Evolutionary conservation across 1,140 invertebrate species (phyloP).

Genomic region (Homarus americanus): DNA sequence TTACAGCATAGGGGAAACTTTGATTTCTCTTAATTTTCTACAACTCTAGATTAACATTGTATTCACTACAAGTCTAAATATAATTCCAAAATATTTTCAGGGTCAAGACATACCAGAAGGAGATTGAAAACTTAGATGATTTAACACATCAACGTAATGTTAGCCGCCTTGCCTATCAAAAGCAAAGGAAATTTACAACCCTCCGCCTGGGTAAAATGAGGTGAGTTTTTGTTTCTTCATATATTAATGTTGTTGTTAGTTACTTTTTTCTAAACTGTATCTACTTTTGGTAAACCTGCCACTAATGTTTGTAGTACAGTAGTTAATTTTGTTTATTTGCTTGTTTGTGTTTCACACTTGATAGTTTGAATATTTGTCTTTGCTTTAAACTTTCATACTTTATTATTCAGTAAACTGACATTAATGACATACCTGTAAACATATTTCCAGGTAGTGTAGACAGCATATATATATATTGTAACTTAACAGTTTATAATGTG

Average conservation of each 20-base stretch:
- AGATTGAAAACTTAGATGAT: background rate
- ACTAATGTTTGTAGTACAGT: too few species aligned
- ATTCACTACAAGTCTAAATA: too few species aligned
- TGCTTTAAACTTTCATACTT: too few species aligned
- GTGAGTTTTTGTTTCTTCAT: background rate
- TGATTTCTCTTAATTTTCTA: too few species aligned
- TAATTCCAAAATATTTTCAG: conserved; percentile 2
- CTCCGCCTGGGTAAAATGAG: background rate
- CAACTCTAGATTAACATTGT: too few species aligned
- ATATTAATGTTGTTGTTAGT: background rate
- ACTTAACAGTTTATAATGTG: background rate
- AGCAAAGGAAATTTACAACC: background rate
- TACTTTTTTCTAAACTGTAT: background rate
- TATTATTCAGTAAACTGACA: too few species aligned
- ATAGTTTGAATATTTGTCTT: too few species aligned
- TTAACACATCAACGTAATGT: background rate
- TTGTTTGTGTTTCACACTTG: too few species aligned
- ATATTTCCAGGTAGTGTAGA: too few species aligned
- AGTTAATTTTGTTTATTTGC: too few species aligned
- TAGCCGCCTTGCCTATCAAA: background rate
- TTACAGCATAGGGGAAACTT: too few species aligned
- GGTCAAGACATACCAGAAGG: conserved; percentile 27
- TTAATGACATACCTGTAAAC: too few species aligned
- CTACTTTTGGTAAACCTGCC: background rate
- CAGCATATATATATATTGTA: background rate